These are phyloP conservation scores for Pocillopora grandis DNA, from an alignment of 92 coral and sea anemone species.

Conservation along the genomic window DNA sequence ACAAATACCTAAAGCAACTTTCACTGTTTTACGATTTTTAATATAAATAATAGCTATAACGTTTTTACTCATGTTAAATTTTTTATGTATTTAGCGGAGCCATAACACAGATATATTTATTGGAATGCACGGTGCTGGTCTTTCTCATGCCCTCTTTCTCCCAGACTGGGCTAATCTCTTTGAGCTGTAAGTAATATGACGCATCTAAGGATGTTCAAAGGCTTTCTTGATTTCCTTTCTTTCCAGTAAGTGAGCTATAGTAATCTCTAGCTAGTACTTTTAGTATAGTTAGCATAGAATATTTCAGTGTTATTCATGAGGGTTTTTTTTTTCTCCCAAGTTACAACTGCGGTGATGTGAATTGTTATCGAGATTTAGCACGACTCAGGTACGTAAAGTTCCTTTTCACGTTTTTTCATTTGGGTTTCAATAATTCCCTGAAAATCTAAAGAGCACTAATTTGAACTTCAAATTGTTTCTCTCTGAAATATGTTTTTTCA, in stretches of 20 bases:
- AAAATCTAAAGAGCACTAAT: too few species aligned
- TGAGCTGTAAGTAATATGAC: conserved; percentile 79
- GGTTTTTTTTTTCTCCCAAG: conserved; percentile 35
- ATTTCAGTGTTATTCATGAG: too few species aligned
- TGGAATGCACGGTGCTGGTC: conserved; percentile 99
- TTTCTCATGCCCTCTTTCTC: conserved; percentile 83
- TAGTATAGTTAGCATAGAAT: too few species aligned
- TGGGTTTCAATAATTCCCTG: too few species aligned
- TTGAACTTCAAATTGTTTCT: too few species aligned
- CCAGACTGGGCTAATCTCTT: conserved; percentile 96
- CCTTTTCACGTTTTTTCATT: too few species aligned
- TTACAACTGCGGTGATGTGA: conserved; percentile 86
- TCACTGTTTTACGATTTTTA: too few species aligned
- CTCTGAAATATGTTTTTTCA: conserved; percentile 1
- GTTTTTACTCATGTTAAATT: neutral
- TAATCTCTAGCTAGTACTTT: too few species aligned
- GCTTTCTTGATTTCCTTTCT: too few species aligned
- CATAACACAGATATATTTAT: conserved; percentile 89
- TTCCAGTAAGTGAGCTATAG: too few species aligned
- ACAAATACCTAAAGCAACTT: too few species aligned
- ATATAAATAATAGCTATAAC: too few species aligned
- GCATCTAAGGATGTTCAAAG: neutral
- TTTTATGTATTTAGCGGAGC: conserved; percentile 52
- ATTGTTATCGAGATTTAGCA: conserved; percentile 89
- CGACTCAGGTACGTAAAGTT: conserved; percentile 67